These are phyloP conservation scores for Crocodylus rhombifer DNA, from an alignment of 2,797 vertebrate genomes.

Conservation along the genomic window DNA sequence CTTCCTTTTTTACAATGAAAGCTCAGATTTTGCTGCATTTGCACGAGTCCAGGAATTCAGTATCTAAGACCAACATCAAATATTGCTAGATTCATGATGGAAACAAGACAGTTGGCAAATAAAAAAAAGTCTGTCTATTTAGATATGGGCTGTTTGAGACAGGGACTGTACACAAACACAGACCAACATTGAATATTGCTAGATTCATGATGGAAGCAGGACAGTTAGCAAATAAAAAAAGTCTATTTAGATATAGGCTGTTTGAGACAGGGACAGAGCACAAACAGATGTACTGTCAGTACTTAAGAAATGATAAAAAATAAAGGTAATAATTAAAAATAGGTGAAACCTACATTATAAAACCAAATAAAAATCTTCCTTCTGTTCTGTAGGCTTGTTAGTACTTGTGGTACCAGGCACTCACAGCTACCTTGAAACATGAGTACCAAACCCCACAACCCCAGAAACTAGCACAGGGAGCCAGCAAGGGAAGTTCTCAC, in stretches of 20 bases:
- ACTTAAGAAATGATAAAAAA: slow-evolving; percentile 57
- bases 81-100: slow-evolving; percentile 44
- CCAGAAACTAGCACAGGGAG: too few species aligned
- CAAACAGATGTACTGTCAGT: slow-evolving; percentile 36
- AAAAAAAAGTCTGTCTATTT: slow-evolving; percentile 8
- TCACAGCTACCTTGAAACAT: too few species aligned
- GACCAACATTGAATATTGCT: slow-evolving; percentile 4
- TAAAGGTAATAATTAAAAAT: slow-evolving; percentile 61
- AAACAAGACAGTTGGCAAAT: not conserved
- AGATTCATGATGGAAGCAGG: slow-evolving; percentile 24
- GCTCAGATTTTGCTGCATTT: not conserved
- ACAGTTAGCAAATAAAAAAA: slow-evolving; percentile 12
- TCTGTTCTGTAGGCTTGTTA: not conserved
- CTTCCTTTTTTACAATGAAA: not conserved
- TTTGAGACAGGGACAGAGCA: slow-evolving; percentile 3
- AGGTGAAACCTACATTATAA: slow-evolving; percentile 4
- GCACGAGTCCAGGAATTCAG: not conserved
- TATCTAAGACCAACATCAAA: not conserved
- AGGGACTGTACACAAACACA: not conserved
- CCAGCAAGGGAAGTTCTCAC: too few species aligned
- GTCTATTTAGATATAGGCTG: slow-evolving; percentile 28
- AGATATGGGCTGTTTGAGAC: slow-evolving; percentile 8
- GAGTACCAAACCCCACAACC: too few species aligned
- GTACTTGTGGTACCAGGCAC: too few species aligned
- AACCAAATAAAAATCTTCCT: not conserved